These are phyloP conservation scores for Caracal caracal DNA, from an alignment of 2,113 vertebrate genomes.

Conservation along the genomic window DNA sequence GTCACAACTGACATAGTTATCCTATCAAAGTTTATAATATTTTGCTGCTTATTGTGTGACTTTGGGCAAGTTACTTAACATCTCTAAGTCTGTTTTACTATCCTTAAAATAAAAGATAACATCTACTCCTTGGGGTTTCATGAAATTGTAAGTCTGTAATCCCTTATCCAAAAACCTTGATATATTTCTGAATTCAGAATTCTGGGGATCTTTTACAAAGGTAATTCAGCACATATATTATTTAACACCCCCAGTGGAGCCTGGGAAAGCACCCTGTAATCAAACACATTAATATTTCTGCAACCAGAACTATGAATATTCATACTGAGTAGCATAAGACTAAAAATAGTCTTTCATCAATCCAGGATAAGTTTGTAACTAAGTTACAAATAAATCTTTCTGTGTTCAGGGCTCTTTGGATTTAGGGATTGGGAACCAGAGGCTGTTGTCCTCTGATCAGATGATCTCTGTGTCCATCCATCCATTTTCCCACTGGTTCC, in stretches of 20 bases:
- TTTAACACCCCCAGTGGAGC: background rate
- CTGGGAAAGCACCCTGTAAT: slow-evolving; percentile 25
- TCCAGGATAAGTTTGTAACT: slow-evolving; percentile 44
- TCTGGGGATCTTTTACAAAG: background rate
- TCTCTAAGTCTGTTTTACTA: background rate
- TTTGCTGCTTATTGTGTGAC: background rate
- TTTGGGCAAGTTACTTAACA: background rate
- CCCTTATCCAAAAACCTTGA: slow-evolving; percentile 29
- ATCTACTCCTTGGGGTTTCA: background rate
- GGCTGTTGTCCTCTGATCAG: background rate
- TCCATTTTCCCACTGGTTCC: background rate
- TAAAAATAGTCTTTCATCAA: slow-evolving; percentile 59
- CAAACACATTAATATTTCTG: slow-evolving; percentile 58
- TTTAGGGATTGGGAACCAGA: background rate
- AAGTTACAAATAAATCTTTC: slow-evolving; percentile 28
- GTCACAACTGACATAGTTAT: background rate
- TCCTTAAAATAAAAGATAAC: slow-evolving; percentile 26
- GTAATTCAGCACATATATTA: background rate
- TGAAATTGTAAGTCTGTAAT: background rate
- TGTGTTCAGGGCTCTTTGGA: slow-evolving; percentile 2
- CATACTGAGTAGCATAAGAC: background rate
- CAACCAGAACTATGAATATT: slow-evolving; percentile 63
- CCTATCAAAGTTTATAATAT: background rate
- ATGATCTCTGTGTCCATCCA: background rate
- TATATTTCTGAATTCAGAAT: background rate